A percentile compares a stretch with the other conserved stretches of the same genome.
Evolutionary conservation across 2,888 invertebrate species (phyloP).

Genomic region (Deilephila porcellus): DNA sequence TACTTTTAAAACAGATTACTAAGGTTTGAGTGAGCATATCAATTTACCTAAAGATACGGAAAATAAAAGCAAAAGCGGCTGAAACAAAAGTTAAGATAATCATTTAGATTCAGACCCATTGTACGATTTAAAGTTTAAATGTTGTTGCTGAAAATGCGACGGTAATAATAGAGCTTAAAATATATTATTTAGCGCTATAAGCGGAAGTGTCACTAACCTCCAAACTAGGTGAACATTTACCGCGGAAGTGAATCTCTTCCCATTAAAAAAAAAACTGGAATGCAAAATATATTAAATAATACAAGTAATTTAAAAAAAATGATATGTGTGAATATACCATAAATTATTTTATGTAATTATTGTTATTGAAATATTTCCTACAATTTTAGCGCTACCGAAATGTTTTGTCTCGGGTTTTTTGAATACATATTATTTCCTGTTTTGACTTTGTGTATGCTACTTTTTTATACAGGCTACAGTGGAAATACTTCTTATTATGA

Average conservation of each 20-base stretch:
- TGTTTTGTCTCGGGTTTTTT: neutral
- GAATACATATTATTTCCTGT: neutral
- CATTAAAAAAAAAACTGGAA: neutral
- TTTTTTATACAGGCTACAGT: neutral
- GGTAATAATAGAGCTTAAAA: neutral
- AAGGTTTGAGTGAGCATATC: neutral
- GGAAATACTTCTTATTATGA: too few relatives aligned
- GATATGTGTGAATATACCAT: neutral
- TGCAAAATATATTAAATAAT: neutral
- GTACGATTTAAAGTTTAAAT: neutral
- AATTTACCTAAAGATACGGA: neutral
- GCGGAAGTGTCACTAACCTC: conserved; percentile 11
- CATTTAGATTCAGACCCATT: neutral
- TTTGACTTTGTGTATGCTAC: neutral
- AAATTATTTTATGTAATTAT: neutral
- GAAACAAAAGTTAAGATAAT: neutral
- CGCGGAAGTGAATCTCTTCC: neutral
- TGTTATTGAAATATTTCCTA: neutral
- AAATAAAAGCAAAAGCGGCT: neutral
- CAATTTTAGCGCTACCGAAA: neutral
- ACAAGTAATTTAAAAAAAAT: neutral
- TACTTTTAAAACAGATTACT: neutral
- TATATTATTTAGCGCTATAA: neutral
- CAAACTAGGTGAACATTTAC: neutral
- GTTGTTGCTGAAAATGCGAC: conserved; percentile 3